Conservation (phyloP, 2,113 vertebrate species). For the Cairina moschata region DNA sequence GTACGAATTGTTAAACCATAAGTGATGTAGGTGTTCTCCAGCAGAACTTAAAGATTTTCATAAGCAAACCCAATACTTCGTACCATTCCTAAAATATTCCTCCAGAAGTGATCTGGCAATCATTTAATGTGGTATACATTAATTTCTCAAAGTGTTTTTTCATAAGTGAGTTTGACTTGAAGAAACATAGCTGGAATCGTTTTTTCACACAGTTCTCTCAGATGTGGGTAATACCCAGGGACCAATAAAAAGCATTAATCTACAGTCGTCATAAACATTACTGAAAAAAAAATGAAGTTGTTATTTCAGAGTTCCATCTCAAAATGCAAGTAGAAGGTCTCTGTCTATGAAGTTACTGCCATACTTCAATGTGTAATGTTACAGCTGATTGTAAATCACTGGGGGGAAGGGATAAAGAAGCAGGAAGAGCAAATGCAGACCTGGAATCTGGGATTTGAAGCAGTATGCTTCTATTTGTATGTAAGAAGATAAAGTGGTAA, state of each 20-base stretch:
- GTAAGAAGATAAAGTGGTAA: background rate
- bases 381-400: background rate
- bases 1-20: background rate
- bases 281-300: background rate
- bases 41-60: background rate
- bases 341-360: background rate
- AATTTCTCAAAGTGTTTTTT: background rate
- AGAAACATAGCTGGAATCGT: background rate
- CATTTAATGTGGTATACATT: background rate
- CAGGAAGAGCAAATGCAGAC: background rate
- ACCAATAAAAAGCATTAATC: background rate
- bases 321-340: background rate
- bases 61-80: background rate
- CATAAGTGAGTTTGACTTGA: background rate
- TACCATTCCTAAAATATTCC: background rate
- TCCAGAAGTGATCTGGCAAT: background rate
- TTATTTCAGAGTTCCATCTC: background rate
- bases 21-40: fast-evolving
- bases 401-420: background rate
- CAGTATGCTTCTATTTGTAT: background rate
- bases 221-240: background rate
- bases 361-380: background rate
- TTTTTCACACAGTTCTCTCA: background rate
- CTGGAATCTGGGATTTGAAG: background rate
- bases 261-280: background rate